Percentiles rank a stretch among this genome's conserved stretches.
phyloP scores from a whole-genome alignment of 2,113 vertebrate genomes.

The Oryzias javanicus region DNA sequence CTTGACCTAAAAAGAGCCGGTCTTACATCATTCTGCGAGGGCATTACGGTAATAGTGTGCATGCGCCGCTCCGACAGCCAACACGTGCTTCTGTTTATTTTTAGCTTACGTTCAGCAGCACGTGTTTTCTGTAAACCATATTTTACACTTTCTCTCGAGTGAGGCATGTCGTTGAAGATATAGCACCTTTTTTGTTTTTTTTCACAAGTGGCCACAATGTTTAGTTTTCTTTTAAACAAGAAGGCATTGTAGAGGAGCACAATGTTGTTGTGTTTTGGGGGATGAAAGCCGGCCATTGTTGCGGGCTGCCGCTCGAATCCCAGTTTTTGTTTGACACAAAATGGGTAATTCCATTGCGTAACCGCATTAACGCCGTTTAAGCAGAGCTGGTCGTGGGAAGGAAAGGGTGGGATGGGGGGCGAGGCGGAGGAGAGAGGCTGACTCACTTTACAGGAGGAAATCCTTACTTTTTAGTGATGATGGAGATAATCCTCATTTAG shows the following conservation, averaged over 20 bases:
- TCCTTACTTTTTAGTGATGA: conserved; percentile 52
- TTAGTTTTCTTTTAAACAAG: conserved; percentile 45
- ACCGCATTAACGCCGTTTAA: conserved; percentile 67
- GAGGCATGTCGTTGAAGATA: conserved; percentile 54
- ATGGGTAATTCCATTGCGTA: conserved; percentile 71
- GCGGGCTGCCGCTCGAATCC: conserved; percentile 48
- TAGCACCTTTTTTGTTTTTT: conserved; percentile 21
- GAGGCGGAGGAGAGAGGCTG: conserved; percentile 8
- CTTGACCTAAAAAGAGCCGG: conserved; percentile 16
- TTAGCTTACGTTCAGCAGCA: conserved; percentile 56
- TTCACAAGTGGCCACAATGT: conserved; percentile 23
- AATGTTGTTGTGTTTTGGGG: conserved; percentile 67
- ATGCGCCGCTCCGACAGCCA: conserved; percentile 23
- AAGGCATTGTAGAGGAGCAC: conserved; percentile 58
- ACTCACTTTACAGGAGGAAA: conserved; percentile 57
- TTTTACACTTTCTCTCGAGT: conserved; percentile 22
- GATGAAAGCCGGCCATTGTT: conserved; percentile 65
- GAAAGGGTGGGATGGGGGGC: conserved; percentile 11
- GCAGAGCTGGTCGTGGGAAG: conserved; percentile 50
- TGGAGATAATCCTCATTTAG: conserved; percentile 57
- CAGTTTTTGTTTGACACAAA: conserved; percentile 68
- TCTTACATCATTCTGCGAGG: conserved; percentile 15
- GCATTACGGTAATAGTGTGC: conserved; percentile 16
- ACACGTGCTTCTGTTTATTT: conserved; percentile 68
- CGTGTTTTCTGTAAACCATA: conserved; percentile 63